Base-by-base conservation (phyloP, 2,888 invertebrate genomes). In the Dioctria rufipes region DNA sequence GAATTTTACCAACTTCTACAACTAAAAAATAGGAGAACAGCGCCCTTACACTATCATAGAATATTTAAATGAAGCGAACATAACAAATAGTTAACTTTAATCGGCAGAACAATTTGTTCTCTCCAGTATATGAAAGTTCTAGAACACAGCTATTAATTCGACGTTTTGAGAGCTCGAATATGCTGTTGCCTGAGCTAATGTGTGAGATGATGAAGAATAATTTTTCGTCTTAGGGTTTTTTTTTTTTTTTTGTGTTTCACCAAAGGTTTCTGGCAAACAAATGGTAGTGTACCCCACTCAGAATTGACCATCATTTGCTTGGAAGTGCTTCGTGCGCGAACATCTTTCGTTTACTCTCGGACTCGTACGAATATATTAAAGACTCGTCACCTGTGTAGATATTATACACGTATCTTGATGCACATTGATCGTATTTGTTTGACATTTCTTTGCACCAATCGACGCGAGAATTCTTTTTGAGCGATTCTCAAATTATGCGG, bases 261-360 rank as follows among this genome's bases (percentile, higher is more conserved):
- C 54, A 11, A 54, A 54, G 9, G 11, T 81, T 82, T 83, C 82
- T 81, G 83, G 54, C 54, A 54, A 54, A 54, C 49, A 46, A 46
- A 46, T 46, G 8, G 46, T 46, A 5, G 46, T 46, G 46, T 46
- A 46, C n/a, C n/a, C 46, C 8, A 46, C 81, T 85, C 84, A 80
- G 84, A 83, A 84, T 85, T 84, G 78, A 83, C 83, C 49, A 83
- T 84, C 54, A 54, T 54, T 83, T 81, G 58, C 80, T 80, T 82
- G 37, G 78, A 77, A 80, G 65, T 81, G 69, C 81, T 82, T 83
- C 80, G 40, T 78, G 71, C 54, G 25, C 81, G 69, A 81, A 80
- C 54, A 25, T 25, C 25, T 81, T 83, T 81, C 69, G 67, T 80
- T 81, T 81, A 63, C 9, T 71, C 54, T 71, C 71, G 51, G 71